Percentiles rank a stretch among this genome's conserved stretches.
phyloP scores from a whole-genome alignment of 2,888 invertebrate species.

The Ceraclea dissimilis region DNA sequence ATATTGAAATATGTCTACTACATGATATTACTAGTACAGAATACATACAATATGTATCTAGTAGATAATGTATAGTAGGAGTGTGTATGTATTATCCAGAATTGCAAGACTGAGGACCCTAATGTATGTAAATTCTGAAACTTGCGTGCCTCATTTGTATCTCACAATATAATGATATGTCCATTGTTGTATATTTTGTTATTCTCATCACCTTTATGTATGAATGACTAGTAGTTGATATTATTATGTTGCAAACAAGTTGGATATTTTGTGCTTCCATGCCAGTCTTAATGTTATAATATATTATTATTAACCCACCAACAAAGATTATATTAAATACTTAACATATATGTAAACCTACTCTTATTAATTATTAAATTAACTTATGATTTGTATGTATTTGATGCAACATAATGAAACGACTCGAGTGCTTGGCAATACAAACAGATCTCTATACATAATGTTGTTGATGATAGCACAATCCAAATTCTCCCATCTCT shows the following conservation, averaged over 20 bases:
- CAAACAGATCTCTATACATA: background rate
- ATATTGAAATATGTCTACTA: too few species aligned
- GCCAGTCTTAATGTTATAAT: slow-evolving; percentile 2
- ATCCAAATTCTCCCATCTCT: slow-evolving; percentile 5
- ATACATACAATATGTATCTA: too few species aligned
- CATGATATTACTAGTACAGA: too few species aligned
- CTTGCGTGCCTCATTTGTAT: slow-evolving; percentile 5
- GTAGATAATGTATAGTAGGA: too few species aligned
- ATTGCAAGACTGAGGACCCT: slow-evolving; percentile 20
- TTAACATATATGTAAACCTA: too few species aligned
- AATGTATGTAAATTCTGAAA: slow-evolving; percentile 16
- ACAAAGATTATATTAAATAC: background rate
- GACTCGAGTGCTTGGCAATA: slow-evolving; percentile 4
- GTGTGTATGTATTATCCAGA: too few species aligned
- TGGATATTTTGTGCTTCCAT: slow-evolving; percentile 22
- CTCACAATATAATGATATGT: too few species aligned
- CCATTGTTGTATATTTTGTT: too few species aligned
- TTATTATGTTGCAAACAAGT: slow-evolving; percentile 19
- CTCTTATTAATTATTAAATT: too few species aligned
- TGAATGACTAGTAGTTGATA: too few species aligned
- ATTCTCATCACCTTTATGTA: too few species aligned
- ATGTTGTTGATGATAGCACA: slow-evolving; percentile 7
- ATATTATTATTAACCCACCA: background rate
- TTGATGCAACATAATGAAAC: slow-evolving; percentile 15
- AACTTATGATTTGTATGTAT: background rate